Base-by-base conservation (phyloP, 2,888 invertebrate species). In the Lobophora halterata region DNA sequence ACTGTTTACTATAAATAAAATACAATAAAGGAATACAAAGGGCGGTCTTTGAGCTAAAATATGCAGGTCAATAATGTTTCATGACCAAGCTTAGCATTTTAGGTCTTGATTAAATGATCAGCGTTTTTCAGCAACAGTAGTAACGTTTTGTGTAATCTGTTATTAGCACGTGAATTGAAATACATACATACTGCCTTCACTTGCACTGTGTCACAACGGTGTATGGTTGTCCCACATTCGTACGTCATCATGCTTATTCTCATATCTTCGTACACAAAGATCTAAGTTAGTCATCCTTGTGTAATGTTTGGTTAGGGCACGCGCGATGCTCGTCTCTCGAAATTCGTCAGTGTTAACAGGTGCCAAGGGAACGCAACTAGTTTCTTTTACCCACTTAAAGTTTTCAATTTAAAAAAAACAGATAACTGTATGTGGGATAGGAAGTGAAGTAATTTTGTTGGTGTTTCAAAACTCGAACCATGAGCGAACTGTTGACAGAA, bases 171-270 rank as follows among this genome's bases (percentile, higher is more conserved):
- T 17, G 14, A 16, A 16, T 25, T 30, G 7, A n/a, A 8, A 9
- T 19, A 32, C 25, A 31, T 26, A 31, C 57, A 52, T 48, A 48
- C 40, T 68, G 58, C 53, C 50, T 54, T 38, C 52, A 65, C 69
- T 73, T 74, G 39, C 37, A 37, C 49, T 48, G 44, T 53, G 48
- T 58, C 50, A 53, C 45, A 50, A 33, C 67, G 71, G 76, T 74
- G 74, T 78, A 70, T 11, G n/a, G 16, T 56, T 63, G 76, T 61
- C 76, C 83, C 72, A 79, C 67, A 73, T 81, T 67, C 61, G 51
- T 65, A 65, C 52, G 59, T 65, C 68, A 70, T 69, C 67, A 55
- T 56, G 53, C 50, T 58, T 48, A 55, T 50, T 59, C 53, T 65
- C 71, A 63, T 78, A 79, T 70, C 74, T 64, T 49, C 48, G 55